Evolutionary conservation across 2,888 invertebrate genomes (phyloP).

Genomic region (Morinoia aosen): DNA sequence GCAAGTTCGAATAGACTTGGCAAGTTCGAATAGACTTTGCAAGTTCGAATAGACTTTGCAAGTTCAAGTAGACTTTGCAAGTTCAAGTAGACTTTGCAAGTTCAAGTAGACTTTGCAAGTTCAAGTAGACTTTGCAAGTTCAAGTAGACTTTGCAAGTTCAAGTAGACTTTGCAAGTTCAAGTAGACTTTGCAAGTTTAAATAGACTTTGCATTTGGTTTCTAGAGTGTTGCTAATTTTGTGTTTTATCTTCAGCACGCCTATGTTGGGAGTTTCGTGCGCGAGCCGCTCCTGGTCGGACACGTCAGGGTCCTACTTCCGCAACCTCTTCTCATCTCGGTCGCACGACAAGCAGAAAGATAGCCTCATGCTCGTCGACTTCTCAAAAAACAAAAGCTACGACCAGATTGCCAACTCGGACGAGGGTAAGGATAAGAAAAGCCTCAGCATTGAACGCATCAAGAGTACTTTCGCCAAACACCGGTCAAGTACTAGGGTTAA

Average conservation of each 20-base stretch:
- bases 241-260: slow-evolving; percentile 61
- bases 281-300: slow-evolving; percentile 66
- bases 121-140: too few species aligned
- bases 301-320: slow-evolving; percentile 65
- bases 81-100: too few species aligned
- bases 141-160: too few species aligned
- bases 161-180: too few species aligned
- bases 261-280: slow-evolving; percentile 63
- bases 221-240: neutral
- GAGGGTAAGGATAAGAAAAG: slow-evolving; percentile 65
- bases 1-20: too few species aligned
- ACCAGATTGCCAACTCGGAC: slow-evolving; percentile 59
- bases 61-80: too few species aligned
- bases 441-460: slow-evolving; percentile 61
- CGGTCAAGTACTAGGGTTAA: slow-evolving; percentile 63
- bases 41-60: too few species aligned
- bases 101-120: too few species aligned
- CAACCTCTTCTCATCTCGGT: slow-evolving; percentile 46
- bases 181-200: too few species aligned
- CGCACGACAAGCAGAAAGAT: slow-evolving; percentile 55
- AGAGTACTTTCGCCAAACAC: slow-evolving; percentile 59
- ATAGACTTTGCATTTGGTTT: neutral
- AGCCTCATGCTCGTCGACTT: slow-evolving; percentile 85
- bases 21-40: too few species aligned
- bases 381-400: slow-evolving; percentile 72